Base-by-base conservation (phyloP, 2,888 invertebrate species). In the Pogonocherus hispidulus region DNA sequence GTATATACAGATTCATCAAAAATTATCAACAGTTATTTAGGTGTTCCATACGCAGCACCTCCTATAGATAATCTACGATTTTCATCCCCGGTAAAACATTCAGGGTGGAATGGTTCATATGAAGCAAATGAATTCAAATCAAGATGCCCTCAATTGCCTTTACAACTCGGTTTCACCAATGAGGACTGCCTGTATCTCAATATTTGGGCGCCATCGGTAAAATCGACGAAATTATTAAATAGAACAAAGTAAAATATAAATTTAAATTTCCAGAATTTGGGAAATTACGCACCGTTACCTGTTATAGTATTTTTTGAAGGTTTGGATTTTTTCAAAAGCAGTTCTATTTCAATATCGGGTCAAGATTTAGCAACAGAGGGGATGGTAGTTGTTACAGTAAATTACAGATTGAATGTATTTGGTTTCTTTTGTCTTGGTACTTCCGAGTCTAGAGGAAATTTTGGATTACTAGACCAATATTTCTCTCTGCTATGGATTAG, bases 111-210 rank as follows among this genome's bases (percentile, higher is more conserved):
- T 81, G 87, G 89, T 19, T 91, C 92, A 2, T 89, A 91, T 22
- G 90, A 90, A 74, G 93, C 94, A 32, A 90, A 90, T 78, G 89
- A 91, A 72, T 90, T 91, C 82, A 90, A 90, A 57, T 89, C 92
- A n/a, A 88, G 90, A 23, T 94, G 94, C 80, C 91, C 92, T 0
- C 91, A 93, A 81, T 83, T 88, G 71, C 80, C 82, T n/a, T 54
- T 76, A 47, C 84, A 70, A 20, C 83, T 83, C 51, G 78, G 71
- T 11, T 63, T 70, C 19, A 83, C 82, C 14, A 80, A 86, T 70
- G 95, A 96, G 87, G 95, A 97, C 84, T 97, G 97, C 80, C 88
- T 97, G n/a, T 95, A 92, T 82, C 86, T 97, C 56, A 97, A 96
- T 81, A 91, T 97, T 71, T 97, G 96, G 95, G 91, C 93, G 1